A percentile compares a stretch with the other conserved stretches of the same genome.
These are phyloP conservation scores for Agelastica alni DNA, from an alignment of 2,888 invertebrate genomes.

Conservation along the genomic window DNA sequence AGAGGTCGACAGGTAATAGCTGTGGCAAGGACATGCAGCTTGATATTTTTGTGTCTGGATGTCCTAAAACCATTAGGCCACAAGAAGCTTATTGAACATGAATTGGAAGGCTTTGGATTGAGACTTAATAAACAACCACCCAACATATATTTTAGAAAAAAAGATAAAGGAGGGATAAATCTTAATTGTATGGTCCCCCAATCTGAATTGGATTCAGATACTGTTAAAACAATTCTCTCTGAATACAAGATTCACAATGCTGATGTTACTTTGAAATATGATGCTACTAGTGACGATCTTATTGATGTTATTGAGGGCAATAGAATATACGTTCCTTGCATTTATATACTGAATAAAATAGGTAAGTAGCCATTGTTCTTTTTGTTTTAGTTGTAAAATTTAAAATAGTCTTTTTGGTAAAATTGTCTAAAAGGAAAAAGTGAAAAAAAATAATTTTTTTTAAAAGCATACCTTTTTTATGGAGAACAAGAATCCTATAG, in stretches of 20 bases:
- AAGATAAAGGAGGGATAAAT: constrained; percentile 99
- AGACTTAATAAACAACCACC: constrained; percentile 95
- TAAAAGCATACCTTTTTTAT: too few species aligned
- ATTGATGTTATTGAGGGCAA: constrained; percentile 99
- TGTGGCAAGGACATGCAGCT: constrained; percentile 95
- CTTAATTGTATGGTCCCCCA: constrained; percentile 89
- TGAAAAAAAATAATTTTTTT: too few species aligned
- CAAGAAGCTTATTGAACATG: constrained; percentile 94
- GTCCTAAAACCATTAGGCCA: constrained; percentile 97
- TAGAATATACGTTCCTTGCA: constrained; percentile 96
- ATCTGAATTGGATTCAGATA: constrained; percentile 90
- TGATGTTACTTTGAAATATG: constrained; percentile 91
- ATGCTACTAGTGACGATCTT: constrained; percentile 96
- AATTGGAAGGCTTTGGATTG: constrained; percentile 98
- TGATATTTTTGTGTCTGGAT: constrained; percentile 97
- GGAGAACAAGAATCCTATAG: too few species aligned
- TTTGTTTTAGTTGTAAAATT: too few species aligned
- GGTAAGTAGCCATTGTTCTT: too few species aligned
- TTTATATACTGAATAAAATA: constrained; percentile 98
- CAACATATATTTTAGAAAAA: constrained; percentile 92
- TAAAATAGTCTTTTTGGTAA: too few species aligned
- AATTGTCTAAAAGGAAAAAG: too few species aligned
- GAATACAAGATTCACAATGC: constrained; percentile 99
- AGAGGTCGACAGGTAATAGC: constrained; percentile 98
- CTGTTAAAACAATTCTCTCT: constrained; percentile 92